Evolutionary conservation across 2,113 vertebrate species (phyloP).

Genomic region (Dascyllus trimaculatus): DNA sequence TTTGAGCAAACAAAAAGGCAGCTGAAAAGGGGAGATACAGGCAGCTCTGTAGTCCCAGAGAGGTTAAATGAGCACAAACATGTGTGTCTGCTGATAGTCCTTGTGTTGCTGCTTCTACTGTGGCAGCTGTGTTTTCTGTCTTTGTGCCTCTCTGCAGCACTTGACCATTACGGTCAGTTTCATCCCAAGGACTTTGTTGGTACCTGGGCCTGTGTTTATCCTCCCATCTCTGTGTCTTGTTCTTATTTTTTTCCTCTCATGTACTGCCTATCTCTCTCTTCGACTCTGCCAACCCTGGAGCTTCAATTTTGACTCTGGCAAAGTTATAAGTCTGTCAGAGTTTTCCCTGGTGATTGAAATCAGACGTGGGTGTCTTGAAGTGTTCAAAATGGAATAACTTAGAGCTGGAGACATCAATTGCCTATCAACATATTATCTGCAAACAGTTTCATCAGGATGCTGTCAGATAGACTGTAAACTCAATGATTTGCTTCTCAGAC

Average conservation of each 20-base stretch:
- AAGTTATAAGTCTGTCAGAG: constrained; percentile 46
- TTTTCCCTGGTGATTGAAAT: constrained; percentile 42
- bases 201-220: constrained; percentile 38
- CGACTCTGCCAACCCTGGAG: neutral
- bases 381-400: constrained; percentile 35
- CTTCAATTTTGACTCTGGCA: constrained; percentile 36
- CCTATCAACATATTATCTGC: constrained; percentile 34
- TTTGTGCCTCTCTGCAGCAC: constrained; percentile 50
- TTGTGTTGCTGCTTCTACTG: constrained; percentile 32
- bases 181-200: constrained; percentile 57
- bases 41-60: constrained; percentile 27
- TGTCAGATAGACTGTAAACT: neutral
- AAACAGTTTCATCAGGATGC: constrained; percentile 2
- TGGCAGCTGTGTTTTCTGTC: constrained; percentile 52
- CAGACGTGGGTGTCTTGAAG: constrained; percentile 35
- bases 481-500: neutral
- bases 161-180: constrained; percentile 66
- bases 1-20: constrained; percentile 23
- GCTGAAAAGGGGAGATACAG: constrained; percentile 52
- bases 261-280: neutral
- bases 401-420: constrained; percentile 49
- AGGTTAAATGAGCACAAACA: constrained; percentile 64
- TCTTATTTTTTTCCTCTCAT: constrained; percentile 14
- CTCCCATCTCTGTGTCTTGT: constrained; percentile 6
- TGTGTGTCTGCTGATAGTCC: constrained; percentile 52